Evolutionary conservation across 2,888 invertebrate genomes (phyloP).

Genomic region (Drosophila nr. perissopoda): DNA sequence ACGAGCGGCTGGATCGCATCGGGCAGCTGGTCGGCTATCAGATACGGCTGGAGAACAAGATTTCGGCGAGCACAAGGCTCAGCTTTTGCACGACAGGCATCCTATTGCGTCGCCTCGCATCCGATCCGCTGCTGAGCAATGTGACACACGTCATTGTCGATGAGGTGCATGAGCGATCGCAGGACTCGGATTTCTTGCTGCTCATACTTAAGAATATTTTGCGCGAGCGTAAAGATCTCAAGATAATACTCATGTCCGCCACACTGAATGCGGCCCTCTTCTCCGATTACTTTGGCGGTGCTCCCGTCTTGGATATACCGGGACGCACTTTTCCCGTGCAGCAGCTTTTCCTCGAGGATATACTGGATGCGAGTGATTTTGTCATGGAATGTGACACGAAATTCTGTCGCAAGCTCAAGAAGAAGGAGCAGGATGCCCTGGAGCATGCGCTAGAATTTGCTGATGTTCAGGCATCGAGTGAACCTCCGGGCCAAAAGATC

Average conservation of each 20-base stretch:
- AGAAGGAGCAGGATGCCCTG: constrained; percentile 87
- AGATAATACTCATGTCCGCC: constrained; percentile 96
- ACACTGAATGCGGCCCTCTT: constrained; percentile 94
- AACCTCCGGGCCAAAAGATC: constrained; percentile 87
- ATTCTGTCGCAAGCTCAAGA: constrained; percentile 87
- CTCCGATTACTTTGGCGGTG: constrained; percentile 91
- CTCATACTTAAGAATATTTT: constrained; percentile 92
- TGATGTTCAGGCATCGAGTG: constrained; percentile 86
- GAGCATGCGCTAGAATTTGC: constrained; percentile 88
- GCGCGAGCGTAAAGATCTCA: constrained; percentile 90
- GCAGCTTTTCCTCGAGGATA: constrained; percentile 92
- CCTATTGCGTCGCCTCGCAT: constrained; percentile 91
- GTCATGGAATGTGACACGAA: constrained; percentile 87
- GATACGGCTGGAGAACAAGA: constrained; percentile 92
- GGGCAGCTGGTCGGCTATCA: constrained; percentile 87
- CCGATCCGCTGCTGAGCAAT: constrained; percentile 90
- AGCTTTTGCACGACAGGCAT: constrained; percentile 98
- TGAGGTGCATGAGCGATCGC: constrained; percentile 96
- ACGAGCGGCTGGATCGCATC: constrained; percentile 91
- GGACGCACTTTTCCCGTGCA: constrained; percentile 94
- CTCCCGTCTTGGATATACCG: constrained; percentile 92
- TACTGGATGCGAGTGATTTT: constrained; percentile 88
- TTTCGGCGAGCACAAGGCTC: constrained; percentile 91
- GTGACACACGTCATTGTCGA: constrained; percentile 95
- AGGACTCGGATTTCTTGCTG: constrained; percentile 95